phyloP scores from a whole-genome alignment of 2,888 invertebrate genomes.

The Drosophila lutescens region DNA sequence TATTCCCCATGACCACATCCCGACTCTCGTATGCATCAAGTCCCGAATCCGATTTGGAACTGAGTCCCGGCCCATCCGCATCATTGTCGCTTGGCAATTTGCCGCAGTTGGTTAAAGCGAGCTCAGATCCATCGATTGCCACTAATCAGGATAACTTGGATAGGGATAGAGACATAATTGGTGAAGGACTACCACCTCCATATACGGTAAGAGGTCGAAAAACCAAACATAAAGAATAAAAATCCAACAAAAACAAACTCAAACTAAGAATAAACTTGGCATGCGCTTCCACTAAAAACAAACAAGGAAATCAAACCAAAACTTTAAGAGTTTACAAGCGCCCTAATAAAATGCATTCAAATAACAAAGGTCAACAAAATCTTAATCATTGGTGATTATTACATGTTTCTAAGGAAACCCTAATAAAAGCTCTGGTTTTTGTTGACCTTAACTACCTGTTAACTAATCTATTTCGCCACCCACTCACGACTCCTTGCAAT shows the following conservation, averaged over 20 bases:
- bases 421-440: too few species aligned
- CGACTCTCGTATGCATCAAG: constrained; percentile 97
- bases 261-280: constrained; percentile 43
- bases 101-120: constrained; percentile 91
- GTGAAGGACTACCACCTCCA: constrained; percentile 90
- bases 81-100: constrained; percentile 86
- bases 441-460: constrained; percentile 49
- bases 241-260: constrained; percentile 11
- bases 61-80: constrained; percentile 89
- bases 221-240: constrained; percentile 47
- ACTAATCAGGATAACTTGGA: constrained; percentile 95
- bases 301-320: background rate
- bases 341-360: constrained; percentile 14
- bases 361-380: constrained; percentile 12
- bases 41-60: constrained; percentile 97
- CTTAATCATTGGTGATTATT: background rate
- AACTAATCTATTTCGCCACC: constrained; percentile 65
- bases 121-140: constrained; percentile 97
- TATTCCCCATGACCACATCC: constrained; percentile 98
- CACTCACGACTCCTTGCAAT: constrained; percentile 42
- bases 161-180: constrained; percentile 87
- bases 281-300: constrained; percentile 61
- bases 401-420: too few species aligned
- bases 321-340: constrained; percentile 24
- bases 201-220: constrained; percentile 89